Evolutionary conservation across 2,113 vertebrate species (phyloP).

Genomic region (Halcyon senegalensis): DNA sequence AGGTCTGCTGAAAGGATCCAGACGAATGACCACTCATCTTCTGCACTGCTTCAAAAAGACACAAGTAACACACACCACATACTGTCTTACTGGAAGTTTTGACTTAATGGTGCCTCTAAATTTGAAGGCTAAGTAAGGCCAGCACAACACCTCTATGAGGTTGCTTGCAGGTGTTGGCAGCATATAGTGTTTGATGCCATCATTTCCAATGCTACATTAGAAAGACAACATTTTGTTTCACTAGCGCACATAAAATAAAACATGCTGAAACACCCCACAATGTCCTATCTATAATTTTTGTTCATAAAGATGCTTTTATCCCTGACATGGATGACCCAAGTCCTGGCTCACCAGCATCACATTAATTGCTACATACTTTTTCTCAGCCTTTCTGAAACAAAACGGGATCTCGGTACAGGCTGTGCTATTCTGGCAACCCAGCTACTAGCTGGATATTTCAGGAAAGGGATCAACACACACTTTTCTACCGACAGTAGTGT

Average conservation of each 20-base stretch:
- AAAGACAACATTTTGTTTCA: neutral
- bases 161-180: neutral
- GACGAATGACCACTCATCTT: neutral
- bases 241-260: neutral
- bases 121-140: neutral
- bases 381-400: neutral
- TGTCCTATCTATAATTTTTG: neutral
- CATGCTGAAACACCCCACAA: rapidly evolving
- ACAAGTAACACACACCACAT: neutral
- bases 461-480: neutral
- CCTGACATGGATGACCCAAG: neutral
- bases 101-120: neutral
- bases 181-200: neutral
- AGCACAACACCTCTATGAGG: neutral
- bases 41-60: neutral
- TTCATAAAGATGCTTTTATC: neutral
- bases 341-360: neutral
- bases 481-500: neutral
- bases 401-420: neutral
- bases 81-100: neutral
- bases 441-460: neutral
- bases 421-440: neutral
- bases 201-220: neutral
- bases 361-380: neutral
- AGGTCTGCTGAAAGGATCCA: neutral